Percentiles rank a stretch among this genome's conserved stretches.
phyloP scores from a whole-genome alignment of 2,113 vertebrate species.

The Phalacrocorax brasilianus region DNA sequence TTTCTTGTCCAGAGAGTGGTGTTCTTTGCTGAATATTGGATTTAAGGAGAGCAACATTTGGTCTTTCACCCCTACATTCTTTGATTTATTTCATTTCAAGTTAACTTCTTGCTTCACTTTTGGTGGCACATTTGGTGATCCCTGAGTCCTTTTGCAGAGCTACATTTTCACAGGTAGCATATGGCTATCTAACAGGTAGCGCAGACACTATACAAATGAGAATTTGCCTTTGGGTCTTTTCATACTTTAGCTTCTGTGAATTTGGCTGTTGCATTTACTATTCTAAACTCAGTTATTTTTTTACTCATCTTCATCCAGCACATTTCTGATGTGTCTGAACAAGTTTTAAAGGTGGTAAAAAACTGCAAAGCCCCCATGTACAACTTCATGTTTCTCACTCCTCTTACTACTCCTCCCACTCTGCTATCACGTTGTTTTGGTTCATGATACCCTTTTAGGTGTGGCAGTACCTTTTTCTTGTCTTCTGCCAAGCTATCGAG shows the following conservation, averaged over 20 bases:
- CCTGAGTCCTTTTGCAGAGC: conserved; percentile 16
- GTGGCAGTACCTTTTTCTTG: not conserved
- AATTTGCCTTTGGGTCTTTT: conserved; percentile 57
- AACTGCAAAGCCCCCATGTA: not conserved
- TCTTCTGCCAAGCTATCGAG: not conserved
- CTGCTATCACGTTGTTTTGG: not conserved
- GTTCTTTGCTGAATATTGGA: not conserved
- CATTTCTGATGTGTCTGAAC: not conserved
- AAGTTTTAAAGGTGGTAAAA: not conserved
- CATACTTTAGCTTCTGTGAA: conserved; percentile 30
- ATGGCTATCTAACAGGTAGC: conserved; percentile 56
- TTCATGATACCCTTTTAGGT: not conserved
- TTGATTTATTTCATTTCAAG: not conserved
- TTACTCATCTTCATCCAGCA: not conserved
- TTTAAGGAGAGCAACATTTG: not conserved
- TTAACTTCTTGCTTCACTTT: not conserved
- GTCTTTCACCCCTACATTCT: not conserved
- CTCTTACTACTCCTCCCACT: not conserved
- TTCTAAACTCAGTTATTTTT: not conserved
- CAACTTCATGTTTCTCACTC: not conserved
- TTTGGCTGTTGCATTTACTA: conserved; percentile 26
- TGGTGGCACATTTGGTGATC: not conserved
- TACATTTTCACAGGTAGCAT: conserved; percentile 27
- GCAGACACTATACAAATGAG: conserved; percentile 6
- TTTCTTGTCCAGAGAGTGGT: not conserved